Conservation (phyloP, 2,888 invertebrate genomes). For the Amphipyra berbera region DNA sequence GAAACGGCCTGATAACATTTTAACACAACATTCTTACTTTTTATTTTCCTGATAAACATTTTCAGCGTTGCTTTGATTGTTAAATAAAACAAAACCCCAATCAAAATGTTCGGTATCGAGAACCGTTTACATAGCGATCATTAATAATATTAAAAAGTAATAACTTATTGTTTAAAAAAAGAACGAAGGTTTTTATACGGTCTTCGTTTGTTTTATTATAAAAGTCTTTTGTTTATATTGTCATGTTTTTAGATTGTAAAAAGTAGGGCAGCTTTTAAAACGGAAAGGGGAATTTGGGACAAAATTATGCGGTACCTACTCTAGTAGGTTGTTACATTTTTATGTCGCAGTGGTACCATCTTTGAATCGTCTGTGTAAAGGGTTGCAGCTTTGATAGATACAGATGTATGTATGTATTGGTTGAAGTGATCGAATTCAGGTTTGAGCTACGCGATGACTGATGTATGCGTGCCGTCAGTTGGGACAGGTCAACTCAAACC, state of each 20-base stretch:
- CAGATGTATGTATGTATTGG: not conserved
- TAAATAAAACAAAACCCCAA: slow-evolving; percentile 28
- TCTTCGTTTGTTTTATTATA: slow-evolving; percentile 26
- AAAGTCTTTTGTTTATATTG: slow-evolving; percentile 27
- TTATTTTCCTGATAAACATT: slow-evolving; percentile 2
- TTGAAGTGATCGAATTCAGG: slow-evolving; percentile 32
- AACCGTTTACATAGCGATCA: slow-evolving; percentile 16
- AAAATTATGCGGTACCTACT: slow-evolving; percentile 15
- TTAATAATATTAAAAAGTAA: slow-evolving; percentile 25
- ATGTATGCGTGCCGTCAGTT: too few species aligned
- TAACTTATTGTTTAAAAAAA: slow-evolving; percentile 29
- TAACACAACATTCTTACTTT: not conserved
- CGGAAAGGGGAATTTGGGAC: slow-evolving; percentile 10
- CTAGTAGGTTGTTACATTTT: slow-evolving; percentile 30
- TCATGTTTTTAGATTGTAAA: slow-evolving; percentile 27
- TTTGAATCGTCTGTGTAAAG: too few species aligned
- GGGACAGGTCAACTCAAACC: too few species aligned
- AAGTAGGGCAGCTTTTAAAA: slow-evolving; percentile 20
- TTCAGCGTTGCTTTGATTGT: slow-evolving; percentile 14
- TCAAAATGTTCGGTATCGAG: slow-evolving; percentile 26
- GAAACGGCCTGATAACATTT: not conserved
- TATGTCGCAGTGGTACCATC: slow-evolving; percentile 21
- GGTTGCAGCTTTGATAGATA: too few species aligned
- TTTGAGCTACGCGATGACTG: too few species aligned
- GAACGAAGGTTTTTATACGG: slow-evolving; percentile 17